These are phyloP conservation scores for Marmota monax DNA, from an alignment of 2,113 vertebrate genomes.

Conservation along the genomic window DNA sequence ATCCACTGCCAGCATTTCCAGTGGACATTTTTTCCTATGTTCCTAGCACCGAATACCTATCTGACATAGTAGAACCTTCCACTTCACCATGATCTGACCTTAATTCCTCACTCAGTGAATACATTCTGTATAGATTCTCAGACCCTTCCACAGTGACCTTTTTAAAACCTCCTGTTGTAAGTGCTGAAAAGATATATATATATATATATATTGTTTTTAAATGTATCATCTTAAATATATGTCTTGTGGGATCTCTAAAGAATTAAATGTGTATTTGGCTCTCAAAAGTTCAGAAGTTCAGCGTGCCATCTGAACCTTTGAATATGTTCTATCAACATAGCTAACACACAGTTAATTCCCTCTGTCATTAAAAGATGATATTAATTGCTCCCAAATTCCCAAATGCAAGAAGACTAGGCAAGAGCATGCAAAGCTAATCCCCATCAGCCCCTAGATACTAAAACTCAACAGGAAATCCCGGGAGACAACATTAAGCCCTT, in stretches of 20 bases:
- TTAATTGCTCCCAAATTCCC: constrained; percentile 62
- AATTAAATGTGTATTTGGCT: background rate
- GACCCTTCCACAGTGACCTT: background rate
- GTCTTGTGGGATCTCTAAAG: constrained; percentile 4
- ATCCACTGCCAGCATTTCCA: background rate
- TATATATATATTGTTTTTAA: background rate
- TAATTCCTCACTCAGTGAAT: background rate
- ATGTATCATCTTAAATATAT: background rate
- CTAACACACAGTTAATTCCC: constrained; percentile 52
- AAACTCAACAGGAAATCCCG: constrained; percentile 48
- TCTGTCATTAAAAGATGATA: constrained; percentile 64
- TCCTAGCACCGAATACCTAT: background rate
- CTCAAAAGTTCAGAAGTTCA: constrained; percentile 47
- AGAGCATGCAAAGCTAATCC: background rate
- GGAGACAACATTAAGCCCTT: constrained; percentile 36
- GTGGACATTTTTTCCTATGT: background rate
- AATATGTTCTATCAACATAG: constrained; percentile 19
- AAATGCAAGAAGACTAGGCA: constrained; percentile 52
- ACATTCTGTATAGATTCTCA: background rate
- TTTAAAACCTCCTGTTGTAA: background rate
- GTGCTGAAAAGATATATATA: background rate
- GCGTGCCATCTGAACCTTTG: constrained; percentile 20
- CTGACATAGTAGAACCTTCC: background rate
- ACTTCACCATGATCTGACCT: background rate
- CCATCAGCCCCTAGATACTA: background rate